Percentiles rank a stretch among this genome's conserved stretches.
Conservation (phyloP, 2,113 vertebrate species). For the Todiramphus chloris region DNA sequence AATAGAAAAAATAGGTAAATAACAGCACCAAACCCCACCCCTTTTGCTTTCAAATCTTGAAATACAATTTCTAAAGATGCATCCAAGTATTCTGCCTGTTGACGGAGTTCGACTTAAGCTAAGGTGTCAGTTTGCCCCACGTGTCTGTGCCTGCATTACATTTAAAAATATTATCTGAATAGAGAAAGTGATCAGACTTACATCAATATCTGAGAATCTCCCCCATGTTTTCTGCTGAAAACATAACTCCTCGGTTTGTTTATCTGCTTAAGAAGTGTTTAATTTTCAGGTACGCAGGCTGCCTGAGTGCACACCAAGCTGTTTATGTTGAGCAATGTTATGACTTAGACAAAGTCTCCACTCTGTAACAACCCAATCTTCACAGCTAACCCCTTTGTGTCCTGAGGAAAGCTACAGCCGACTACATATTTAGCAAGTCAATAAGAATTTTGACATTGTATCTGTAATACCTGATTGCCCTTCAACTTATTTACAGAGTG, state of each 20-base stretch:
- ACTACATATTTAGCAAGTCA: not conserved
- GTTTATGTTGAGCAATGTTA: not conserved
- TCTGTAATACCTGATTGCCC: not conserved
- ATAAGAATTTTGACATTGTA: not conserved
- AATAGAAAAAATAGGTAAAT: not conserved
- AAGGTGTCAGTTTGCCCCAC: not conserved
- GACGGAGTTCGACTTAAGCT: not conserved
- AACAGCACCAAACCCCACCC: not conserved
- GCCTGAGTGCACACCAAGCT: not conserved
- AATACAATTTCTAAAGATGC: not conserved
- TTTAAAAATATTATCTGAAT: not conserved
- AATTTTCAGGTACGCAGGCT: not conserved
- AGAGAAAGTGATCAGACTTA: not conserved
- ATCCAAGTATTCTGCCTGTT: not conserved
- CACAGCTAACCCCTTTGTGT: not conserved
- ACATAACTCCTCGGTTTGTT: not conserved
- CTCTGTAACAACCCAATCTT: not conserved
- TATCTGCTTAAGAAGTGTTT: not conserved
- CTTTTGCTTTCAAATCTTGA: not conserved
- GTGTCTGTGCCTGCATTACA: not conserved
- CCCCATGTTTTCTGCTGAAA: not conserved
- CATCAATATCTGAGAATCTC: not conserved
- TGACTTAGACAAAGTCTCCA: not conserved
- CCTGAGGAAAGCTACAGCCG: not conserved
- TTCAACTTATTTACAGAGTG: not conserved